Percentiles rank a stretch among this genome's conserved stretches.
phyloP scores from a whole-genome alignment of 2,888 invertebrate species.

The Orchesellides sinensis region DNA sequence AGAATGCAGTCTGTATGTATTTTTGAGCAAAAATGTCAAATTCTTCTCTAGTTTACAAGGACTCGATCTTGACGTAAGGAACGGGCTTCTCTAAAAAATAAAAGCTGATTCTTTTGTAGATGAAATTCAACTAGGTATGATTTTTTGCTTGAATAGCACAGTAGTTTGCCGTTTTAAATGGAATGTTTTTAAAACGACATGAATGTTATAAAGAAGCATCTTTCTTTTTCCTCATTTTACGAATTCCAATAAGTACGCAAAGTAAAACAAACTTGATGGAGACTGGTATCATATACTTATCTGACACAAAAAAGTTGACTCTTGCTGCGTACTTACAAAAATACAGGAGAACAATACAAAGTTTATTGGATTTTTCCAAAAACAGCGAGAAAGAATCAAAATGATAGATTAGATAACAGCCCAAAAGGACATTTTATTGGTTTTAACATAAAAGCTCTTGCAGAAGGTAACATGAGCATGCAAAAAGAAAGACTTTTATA shows the following conservation, averaged over 20 bases:
- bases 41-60: background rate
- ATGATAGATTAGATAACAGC: constrained; percentile 23
- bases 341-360: too few species aligned
- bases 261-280: too few species aligned
- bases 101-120: too few species aligned
- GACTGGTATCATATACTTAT: background rate
- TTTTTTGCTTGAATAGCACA: background rate
- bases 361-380: background rate
- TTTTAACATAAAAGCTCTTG: background rate
- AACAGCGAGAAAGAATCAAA: constrained; percentile 5
- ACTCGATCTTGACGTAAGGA: too few species aligned
- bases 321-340: background rate
- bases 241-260: background rate
- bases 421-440: constrained; percentile 26
- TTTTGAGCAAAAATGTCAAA: background rate
- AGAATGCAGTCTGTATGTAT: background rate
- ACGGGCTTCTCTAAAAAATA: background rate
- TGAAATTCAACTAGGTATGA: too few species aligned
- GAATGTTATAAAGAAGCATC: background rate
- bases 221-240: background rate
- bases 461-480: background rate
- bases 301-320: background rate
- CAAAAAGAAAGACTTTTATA: background rate
- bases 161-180: background rate
- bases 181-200: background rate